Percentiles rank a stretch among this genome's conserved stretches.
These are phyloP conservation scores for Ormyrus labotus DNA, from an alignment of 2,888 invertebrate genomes.

Conservation along the genomic window DNA sequence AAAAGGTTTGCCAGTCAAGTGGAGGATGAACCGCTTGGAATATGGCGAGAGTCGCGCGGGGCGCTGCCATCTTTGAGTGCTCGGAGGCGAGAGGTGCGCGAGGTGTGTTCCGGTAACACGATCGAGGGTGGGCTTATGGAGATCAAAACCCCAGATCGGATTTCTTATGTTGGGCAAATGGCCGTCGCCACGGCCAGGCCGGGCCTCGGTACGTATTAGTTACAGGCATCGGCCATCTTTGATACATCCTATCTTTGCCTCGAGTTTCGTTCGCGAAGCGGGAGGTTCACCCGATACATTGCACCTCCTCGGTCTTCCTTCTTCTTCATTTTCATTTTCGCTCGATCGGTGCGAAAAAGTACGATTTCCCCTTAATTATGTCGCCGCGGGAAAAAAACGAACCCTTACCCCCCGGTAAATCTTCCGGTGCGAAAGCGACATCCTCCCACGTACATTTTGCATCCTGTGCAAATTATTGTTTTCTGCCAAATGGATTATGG, in stretches of 20 bases:
- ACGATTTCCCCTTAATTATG: slow-evolving; percentile 35
- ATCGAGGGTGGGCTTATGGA: slow-evolving; percentile 75
- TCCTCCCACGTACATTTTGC: too few species aligned
- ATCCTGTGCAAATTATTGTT: too few species aligned
- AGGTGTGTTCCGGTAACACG: slow-evolving; percentile 71
- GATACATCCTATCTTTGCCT: slow-evolving; percentile 58
- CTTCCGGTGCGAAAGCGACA: too few species aligned
- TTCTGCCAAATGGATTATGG: too few species aligned
- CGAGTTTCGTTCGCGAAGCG: slow-evolving; percentile 61
- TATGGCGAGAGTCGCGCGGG: slow-evolving; percentile 39
- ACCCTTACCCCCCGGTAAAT: too few species aligned
- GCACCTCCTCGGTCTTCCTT: slow-evolving; percentile 42
- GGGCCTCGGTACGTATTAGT: slow-evolving; percentile 68
- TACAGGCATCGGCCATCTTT: slow-evolving; percentile 73
- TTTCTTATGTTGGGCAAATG: slow-evolving; percentile 73
- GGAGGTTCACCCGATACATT: slow-evolving; percentile 52
- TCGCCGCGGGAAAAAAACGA: too few species aligned
- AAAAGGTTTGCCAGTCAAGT: too few species aligned
- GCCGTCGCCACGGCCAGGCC: slow-evolving; percentile 61
- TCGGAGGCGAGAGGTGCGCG: slow-evolving; percentile 49
- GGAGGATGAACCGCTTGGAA: background rate
- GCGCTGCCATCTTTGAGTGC: slow-evolving; percentile 51
- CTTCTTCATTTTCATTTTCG: slow-evolving; percentile 36
- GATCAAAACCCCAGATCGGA: slow-evolving; percentile 73
- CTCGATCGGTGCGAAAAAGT: slow-evolving; percentile 27